Base-by-base conservation (phyloP, 1,140 invertebrate species). In the Drosophila mojavensis region DNA sequence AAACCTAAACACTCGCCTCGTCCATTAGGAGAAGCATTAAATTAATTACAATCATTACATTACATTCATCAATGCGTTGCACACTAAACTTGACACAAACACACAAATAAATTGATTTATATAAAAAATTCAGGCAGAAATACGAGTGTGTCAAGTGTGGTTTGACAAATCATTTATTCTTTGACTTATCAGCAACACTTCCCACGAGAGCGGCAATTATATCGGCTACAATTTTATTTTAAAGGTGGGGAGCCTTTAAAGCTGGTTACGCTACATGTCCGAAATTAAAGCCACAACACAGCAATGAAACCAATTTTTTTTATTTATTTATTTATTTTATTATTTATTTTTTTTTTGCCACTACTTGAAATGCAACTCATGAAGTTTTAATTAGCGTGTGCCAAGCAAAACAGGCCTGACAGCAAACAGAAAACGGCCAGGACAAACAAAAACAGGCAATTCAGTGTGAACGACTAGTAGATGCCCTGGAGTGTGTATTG, bases 1-100 rank as follows among this genome's bases (percentile, higher is more conserved):
- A 24, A 24, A 36, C 7, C 1, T 9, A 36, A 36, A 61, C 56
- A 63, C 20, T 24, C 33, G 55, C 24, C 30, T 36, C 20, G 48
- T 65, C 54, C 55, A 66, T 82, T 82, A 79, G 71, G 71, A 58
- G 51, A 45, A 65, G 72, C 75, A 69, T 82, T 83, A 76, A 83
- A 83, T 82, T 82, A 79, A 83, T 83, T 82, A 66, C 70, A 64
- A 64, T 66, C 65, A 78, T 81, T 24, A 24, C 20, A 83, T 83
- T 82, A 66, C 70, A 64, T 67, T 66, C 65, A 78, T 81, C 75
- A 81, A 75, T 67, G 79, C 79, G 36, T 54, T 62, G 51, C 50
- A 66, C 55, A 67, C 75, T 33, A 53, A 0, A 64, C 15, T 60
- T 78, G 79, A 65, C 64, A 26, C 58, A 75, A 36, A 36, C 53